Conservation (phyloP, 2,113 vertebrate genomes). For the Etheostoma cragini region DNA sequence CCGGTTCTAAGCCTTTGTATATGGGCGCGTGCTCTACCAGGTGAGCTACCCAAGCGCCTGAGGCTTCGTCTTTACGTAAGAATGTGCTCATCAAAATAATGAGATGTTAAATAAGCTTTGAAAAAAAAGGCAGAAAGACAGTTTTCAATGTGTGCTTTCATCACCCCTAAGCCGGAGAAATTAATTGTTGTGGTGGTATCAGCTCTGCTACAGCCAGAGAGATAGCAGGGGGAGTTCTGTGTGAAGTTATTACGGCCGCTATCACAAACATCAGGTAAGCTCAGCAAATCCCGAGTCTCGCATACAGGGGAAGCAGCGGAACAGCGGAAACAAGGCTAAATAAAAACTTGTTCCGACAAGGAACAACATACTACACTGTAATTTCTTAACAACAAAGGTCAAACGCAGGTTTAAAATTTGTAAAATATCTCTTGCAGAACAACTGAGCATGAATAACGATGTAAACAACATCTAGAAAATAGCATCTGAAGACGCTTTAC, state of each 20-base stretch:
- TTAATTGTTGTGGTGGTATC: constrained; percentile 81
- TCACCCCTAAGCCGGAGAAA: constrained; percentile 72
- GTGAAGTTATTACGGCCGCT: constrained; percentile 77
- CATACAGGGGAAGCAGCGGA: constrained; percentile 34
- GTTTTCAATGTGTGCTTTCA: constrained; percentile 72
- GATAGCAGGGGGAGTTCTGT: constrained; percentile 67
- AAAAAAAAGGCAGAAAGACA: constrained; percentile 64
- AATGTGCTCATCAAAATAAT: constrained; percentile 58
- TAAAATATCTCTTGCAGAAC: constrained; percentile 40
- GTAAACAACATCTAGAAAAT: constrained; percentile 31
- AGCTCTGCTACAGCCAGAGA: constrained; percentile 66
- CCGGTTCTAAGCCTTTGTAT: no score
- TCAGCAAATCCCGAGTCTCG: constrained; percentile 73
- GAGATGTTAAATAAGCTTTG: constrained; percentile 64
- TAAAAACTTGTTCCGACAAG: constrained; percentile 65
- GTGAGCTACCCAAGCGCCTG: no score
- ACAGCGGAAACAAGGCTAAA: constrained; percentile 55
- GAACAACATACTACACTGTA: constrained; percentile 43
- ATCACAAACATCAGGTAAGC: constrained; percentile 75
- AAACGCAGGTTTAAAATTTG: constrained; percentile 28
- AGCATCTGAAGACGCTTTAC: constrained; percentile 18
- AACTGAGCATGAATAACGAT: constrained; percentile 32
- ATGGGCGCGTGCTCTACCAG: no score
- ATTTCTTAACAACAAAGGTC: constrained; percentile 48
- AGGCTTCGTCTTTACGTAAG: constrained; percentile 47